Base-by-base conservation (phyloP, 2,888 invertebrate genomes). In the Bombylius major region DNA sequence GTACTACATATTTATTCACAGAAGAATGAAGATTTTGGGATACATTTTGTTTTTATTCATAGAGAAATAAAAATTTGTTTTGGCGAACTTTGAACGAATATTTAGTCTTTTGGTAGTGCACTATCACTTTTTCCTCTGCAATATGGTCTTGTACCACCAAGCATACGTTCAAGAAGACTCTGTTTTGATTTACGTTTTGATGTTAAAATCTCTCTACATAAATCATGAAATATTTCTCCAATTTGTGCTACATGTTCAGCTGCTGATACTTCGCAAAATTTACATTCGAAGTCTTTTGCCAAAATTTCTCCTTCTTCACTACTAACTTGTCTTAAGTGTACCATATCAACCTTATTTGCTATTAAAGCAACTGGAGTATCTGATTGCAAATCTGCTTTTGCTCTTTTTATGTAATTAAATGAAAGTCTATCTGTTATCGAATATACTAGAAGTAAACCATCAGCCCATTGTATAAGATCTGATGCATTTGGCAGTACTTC, bases 321-420 rank as follows among this genome's bases (percentile, higher is more conserved):
- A 67, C 86, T 89, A 54, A 93, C 89, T 79, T 91, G 89, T 65
- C 92, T 78, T 62, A 93, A 75, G 72, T 93, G 92, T 60, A 91
- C 86, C 89, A 93, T 88, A 67, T 93, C 93, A 32, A 86, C 87
- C 75, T 93, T 93, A 68, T 93, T 93, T 47, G 86, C 92, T 39
- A 91, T 87, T n/a, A 93, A 78, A n/a, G 87, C 83, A 44, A 89
- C 78, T 0, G 91, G 90, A 59, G 85, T 82, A 60, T 88, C 86
- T 0, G 82, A 79, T 69, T 81, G 86, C 58, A 82, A 77, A 65
- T 78, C 80, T 68, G 77, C 82, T 68, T 86, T 87, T 45, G 87
- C 84, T 55, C 84, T 79, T 55, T 87, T 81, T 56, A 91, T 83
- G 69, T 86, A 90, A 71, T 87, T 86, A 74, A 93, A 91, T 34